phyloP scores from a whole-genome alignment of 2,797 vertebrate genomes.

The Zenarchopterus dispar region DNA sequence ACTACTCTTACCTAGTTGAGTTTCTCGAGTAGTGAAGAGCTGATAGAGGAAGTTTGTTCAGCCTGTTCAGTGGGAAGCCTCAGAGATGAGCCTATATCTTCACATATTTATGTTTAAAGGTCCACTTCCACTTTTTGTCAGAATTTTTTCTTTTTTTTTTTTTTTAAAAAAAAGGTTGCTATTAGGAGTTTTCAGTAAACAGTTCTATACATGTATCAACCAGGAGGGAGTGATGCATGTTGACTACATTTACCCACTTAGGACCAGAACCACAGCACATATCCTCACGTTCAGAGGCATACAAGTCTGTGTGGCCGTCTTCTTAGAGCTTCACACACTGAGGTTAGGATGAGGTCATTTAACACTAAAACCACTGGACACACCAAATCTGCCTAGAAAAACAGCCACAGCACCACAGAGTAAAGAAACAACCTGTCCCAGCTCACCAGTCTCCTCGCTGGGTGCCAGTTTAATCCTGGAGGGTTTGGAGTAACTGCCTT shows the following conservation, averaged over 20 bases:
- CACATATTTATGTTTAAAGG: conserved; percentile 63
- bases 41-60: conserved; percentile 67
- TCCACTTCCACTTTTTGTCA: conserved; percentile 49
- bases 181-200: conserved; percentile 1
- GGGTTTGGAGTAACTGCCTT: conserved; percentile 22
- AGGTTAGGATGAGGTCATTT: conserved; percentile 42
- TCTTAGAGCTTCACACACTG: conserved; percentile 20
- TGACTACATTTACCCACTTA: background rate
- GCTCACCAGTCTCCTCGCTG: conserved; percentile 13
- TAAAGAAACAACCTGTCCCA: conserved; percentile 43
- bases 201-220: conserved; percentile 8
- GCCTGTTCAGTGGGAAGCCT: conserved; percentile 42
- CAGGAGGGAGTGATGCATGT: background rate
- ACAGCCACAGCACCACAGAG: conserved; percentile 36
- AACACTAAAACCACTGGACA: conserved; percentile 40
- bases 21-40: too few relatives aligned
- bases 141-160: too few relatives aligned
- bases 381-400: conserved; percentile 50
- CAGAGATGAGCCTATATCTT: conserved; percentile 30
- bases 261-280: background rate
- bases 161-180: conserved; percentile 5
- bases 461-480: conserved; percentile 29
- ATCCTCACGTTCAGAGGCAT: background rate
- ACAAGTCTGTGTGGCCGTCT: background rate
- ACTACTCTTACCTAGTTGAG: conserved; percentile 13